Evolutionary conservation across 2,797 vertebrate genomes (phyloP).

Genomic region (Pipistrellus kuhlii): DNA sequence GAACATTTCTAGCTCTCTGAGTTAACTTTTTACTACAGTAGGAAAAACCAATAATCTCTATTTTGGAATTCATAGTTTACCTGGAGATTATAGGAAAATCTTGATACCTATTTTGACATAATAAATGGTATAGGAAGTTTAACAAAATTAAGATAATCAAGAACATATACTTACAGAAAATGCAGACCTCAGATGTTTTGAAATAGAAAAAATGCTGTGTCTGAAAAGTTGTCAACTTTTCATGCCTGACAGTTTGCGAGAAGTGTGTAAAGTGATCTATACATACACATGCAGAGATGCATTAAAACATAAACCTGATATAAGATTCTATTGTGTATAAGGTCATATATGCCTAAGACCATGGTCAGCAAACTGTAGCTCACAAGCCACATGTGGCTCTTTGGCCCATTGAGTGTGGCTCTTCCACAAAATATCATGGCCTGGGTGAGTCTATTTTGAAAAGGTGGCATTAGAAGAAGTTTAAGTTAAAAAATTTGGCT

Average conservation of each 20-base stretch:
- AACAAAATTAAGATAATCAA: neutral
- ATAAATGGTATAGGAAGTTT: neutral
- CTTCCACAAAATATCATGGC: too few species aligned
- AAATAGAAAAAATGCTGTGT: neutral
- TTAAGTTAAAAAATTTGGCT: too few species aligned
- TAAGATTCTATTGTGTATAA: neutral
- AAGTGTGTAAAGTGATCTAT: neutral
- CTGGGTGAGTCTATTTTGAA: too few species aligned
- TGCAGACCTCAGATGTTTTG: neutral
- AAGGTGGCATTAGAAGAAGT: too few species aligned
- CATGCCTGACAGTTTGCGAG: neutral
- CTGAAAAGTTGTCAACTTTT: neutral
- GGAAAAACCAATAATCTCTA: neutral
- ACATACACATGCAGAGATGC: neutral
- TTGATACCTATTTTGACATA: slow-evolving; percentile 8
- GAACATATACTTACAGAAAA: neutral
- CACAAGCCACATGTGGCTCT: too few species aligned
- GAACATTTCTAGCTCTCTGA: neutral
- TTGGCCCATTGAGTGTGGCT: too few species aligned
- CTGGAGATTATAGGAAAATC: neutral
- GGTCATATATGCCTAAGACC: neutral
- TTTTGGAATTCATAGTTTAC: slow-evolving; percentile 30
- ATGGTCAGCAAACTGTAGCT: too few species aligned
- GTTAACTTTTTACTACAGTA: neutral
- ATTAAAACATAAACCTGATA: neutral